Conservation (phyloP, 2,113 vertebrate species). For the Muntiacus reevesi region DNA sequence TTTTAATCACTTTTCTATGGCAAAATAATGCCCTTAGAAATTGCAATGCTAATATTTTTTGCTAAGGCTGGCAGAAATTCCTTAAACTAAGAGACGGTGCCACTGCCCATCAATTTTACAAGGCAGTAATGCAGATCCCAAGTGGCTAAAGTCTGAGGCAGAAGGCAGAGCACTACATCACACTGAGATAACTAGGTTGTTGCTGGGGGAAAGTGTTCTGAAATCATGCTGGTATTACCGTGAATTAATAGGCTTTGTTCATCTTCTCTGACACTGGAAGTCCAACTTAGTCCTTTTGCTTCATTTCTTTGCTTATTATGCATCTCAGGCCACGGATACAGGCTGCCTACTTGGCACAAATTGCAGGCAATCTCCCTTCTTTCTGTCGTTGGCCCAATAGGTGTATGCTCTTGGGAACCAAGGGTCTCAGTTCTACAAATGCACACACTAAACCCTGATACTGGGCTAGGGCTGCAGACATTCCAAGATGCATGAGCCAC, state of each 20-base stretch:
- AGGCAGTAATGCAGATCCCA: slow-evolving; percentile 50
- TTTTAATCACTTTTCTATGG: background rate
- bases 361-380: background rate
- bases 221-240: background rate
- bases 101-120: slow-evolving; percentile 62
- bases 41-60: slow-evolving; percentile 20
- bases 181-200: slow-evolving; percentile 66
- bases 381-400: background rate
- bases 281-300: background rate
- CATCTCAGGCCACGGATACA: background rate
- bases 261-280: slow-evolving; percentile 53
- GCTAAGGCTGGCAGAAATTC: slow-evolving; percentile 59
- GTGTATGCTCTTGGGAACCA: background rate
- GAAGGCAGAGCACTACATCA: slow-evolving; percentile 67
- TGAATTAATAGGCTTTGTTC: slow-evolving; percentile 70
- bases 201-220: slow-evolving; percentile 21
- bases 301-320: slow-evolving; percentile 52
- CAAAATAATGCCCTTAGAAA: slow-evolving; percentile 8
- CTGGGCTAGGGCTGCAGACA: background rate
- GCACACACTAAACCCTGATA: background rate
- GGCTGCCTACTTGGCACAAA: slow-evolving; percentile 36
- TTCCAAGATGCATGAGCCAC: background rate
- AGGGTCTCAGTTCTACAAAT: background rate
- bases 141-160: slow-evolving; percentile 39
- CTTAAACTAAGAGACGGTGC: slow-evolving; percentile 25